These are phyloP conservation scores for Drosophila ficusphila DNA, from an alignment of 1,140 invertebrate genomes.

Conservation along the genomic window DNA sequence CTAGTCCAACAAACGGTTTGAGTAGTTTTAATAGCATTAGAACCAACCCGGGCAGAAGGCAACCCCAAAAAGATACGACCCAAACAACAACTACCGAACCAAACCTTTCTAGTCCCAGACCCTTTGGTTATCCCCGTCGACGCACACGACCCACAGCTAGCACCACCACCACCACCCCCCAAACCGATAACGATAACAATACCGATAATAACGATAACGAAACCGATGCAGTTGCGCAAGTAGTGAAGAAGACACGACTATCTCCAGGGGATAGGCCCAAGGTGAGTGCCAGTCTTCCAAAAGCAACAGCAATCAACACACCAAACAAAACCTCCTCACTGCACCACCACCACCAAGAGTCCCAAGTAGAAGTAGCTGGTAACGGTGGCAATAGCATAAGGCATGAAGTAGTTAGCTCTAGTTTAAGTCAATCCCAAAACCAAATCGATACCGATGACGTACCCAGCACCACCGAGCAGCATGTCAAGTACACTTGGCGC, in stretches of 20 bases:
- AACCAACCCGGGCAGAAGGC: conserved; percentile 71
- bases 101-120: conserved; percentile 85
- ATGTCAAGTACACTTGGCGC: conserved; percentile 44
- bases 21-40: conserved; percentile 72
- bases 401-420: conserved; percentile 77
- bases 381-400: conserved; percentile 77
- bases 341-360: conserved; percentile 39
- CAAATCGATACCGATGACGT: conserved; percentile 20
- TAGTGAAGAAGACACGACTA: conserved; percentile 61
- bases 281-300: conserved; percentile 70
- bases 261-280: conserved; percentile 73
- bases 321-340: conserved; percentile 39
- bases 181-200: conserved; percentile 40
- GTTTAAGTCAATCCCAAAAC: conserved; percentile 56
- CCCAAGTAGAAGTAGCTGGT: conserved; percentile 66
- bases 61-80: conserved; percentile 50
- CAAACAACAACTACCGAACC: conserved; percentile 57
- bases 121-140: conserved; percentile 85
- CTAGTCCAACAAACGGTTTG: conserved; percentile 75
- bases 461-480: conserved; percentile 5
- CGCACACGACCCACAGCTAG: conserved; percentile 71
- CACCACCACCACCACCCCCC: conserved; percentile 29
- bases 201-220: conserved; percentile 35
- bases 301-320: conserved; percentile 43
- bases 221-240: conserved; percentile 54